These are phyloP conservation scores for Euphydryas editha DNA, from an alignment of 2,888 invertebrate genomes.

Conservation along the genomic window DNA sequence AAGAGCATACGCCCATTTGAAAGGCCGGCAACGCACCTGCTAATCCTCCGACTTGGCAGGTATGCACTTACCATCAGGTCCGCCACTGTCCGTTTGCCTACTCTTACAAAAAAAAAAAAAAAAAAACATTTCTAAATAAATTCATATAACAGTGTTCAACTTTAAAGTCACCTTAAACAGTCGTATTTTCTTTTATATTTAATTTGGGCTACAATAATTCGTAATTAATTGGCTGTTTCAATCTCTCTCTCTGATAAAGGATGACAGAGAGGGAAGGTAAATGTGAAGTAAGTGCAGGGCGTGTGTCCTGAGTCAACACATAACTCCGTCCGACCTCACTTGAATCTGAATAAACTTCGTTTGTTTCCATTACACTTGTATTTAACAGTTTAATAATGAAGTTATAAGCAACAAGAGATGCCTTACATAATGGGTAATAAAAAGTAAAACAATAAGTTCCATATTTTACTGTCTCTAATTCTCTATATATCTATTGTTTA, in stretches of 20 bases:
- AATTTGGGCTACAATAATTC: not conserved
- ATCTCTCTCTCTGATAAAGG: not conserved
- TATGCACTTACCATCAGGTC: too few relatives aligned
- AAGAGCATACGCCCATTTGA: too few relatives aligned
- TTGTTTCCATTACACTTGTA: conserved; percentile 26
- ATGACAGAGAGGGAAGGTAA: conserved; percentile 5
- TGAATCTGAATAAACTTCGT: conserved; percentile 26
- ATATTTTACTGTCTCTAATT: too few relatives aligned
- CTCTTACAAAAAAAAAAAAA: too few relatives aligned
- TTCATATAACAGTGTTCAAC: not conserved
- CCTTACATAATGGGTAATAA: too few relatives aligned
- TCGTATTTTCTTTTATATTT: not conserved
- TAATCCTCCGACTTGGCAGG: too few relatives aligned
- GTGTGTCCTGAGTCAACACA: conserved; percentile 24
- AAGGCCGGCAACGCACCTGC: too few relatives aligned
- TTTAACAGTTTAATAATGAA: not conserved
- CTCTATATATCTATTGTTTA: too few relatives aligned
- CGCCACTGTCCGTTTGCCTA: too few relatives aligned
- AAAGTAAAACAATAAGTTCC: too few relatives aligned
- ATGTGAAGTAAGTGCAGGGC: conserved; percentile 20
- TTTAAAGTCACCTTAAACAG: not conserved
- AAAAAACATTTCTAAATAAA: not conserved
- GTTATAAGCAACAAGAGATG: too few relatives aligned
- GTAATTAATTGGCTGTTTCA: not conserved
- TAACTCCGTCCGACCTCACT: conserved; percentile 22